A percentile compares a stretch with the other conserved stretches of the same genome.
Evolutionary conservation across 2,888 invertebrate species (phyloP).

Genomic region (Cryptus viduatorius): DNA sequence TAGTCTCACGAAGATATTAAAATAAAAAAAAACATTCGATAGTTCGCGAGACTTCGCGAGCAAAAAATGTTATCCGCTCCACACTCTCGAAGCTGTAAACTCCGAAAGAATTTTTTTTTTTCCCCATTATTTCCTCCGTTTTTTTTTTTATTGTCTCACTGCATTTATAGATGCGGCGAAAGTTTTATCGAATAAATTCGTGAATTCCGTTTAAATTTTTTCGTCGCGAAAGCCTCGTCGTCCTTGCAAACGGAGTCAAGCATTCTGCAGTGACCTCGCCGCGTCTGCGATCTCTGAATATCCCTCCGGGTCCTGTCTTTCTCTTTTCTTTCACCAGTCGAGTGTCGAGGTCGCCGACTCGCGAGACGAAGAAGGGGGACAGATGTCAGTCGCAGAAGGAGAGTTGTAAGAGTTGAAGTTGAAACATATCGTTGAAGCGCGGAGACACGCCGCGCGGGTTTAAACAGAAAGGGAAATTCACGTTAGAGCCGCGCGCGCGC

Average conservation of each 20-base stretch:
- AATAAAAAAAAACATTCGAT: background rate
- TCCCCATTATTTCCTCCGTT: background rate
- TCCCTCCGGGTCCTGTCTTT: background rate
- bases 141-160: background rate
- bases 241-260: constrained; percentile 40
- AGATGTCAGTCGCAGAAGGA: constrained; percentile 48
- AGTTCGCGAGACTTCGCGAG: background rate
- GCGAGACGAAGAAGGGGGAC: background rate
- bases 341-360: constrained; percentile 62
- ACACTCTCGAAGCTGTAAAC: background rate
- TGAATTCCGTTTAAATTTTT: background rate
- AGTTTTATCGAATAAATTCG: constrained; percentile 15
- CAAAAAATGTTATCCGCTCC: background rate
- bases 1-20: background rate
- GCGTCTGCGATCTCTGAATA: constrained; percentile 41
- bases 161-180: background rate
- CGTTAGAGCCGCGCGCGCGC: background rate
- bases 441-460: background rate
- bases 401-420: constrained; percentile 59
- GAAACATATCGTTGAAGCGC: constrained; percentile 45
- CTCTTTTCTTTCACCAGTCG: constrained; percentile 19
- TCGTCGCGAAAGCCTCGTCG: constrained; percentile 23
- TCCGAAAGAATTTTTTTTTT: background rate
- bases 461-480: background rate
- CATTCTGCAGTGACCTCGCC: constrained; percentile 52